Evolutionary conservation across 2,888 invertebrate species (phyloP).

Genomic region (Dioctria rufipes): DNA sequence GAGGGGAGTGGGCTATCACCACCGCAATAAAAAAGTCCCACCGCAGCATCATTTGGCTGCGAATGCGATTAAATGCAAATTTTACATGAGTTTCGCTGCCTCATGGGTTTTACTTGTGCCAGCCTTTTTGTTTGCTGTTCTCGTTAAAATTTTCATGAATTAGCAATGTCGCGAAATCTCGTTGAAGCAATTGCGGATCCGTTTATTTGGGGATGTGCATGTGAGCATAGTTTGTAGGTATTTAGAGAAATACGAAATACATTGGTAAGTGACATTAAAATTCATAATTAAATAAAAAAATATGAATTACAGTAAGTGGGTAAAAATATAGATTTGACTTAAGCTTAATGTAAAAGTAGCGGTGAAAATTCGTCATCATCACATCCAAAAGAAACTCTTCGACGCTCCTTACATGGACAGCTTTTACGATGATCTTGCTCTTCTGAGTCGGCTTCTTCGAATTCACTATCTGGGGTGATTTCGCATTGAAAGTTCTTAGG

Average conservation of each 20-base stretch:
- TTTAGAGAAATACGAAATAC: neutral
- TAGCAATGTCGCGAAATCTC: no score
- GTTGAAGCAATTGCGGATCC: no score
- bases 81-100: no score
- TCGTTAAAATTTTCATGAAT: no score
- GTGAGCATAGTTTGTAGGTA: no score
- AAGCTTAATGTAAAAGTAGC: conserved; percentile 22
- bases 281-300: neutral
- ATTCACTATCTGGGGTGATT: conserved; percentile 3
- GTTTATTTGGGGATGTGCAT: no score
- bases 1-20: no score
- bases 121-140: no score
- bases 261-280: neutral
- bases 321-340: conserved; percentile 32
- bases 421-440: neutral
- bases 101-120: no score
- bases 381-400: neutral
- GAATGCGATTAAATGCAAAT: no score
- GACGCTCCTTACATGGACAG: neutral
- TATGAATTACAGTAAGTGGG: neutral
- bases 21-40: no score
- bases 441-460: conserved; percentile 1
- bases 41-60: no score
- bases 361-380: conserved; percentile 21
- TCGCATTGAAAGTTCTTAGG: neutral